A percentile compares a stretch with the other conserved stretches of the same genome.
phyloP scores from a whole-genome alignment of 2,888 invertebrate species.

The Lasioglossum oenotherae region DNA sequence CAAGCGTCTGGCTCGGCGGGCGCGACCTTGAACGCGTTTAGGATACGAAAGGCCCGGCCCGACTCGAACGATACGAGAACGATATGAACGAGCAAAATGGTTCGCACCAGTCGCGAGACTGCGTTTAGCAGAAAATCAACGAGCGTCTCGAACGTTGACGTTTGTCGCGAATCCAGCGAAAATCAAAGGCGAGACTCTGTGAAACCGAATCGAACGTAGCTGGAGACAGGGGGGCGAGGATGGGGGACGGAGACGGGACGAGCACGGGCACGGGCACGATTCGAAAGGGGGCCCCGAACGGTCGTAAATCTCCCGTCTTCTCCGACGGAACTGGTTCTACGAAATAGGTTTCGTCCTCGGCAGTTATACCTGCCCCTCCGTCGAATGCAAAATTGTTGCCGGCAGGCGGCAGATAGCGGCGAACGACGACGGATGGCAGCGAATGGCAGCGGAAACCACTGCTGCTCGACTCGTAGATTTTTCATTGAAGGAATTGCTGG shows the following conservation, averaged over 20 bases:
- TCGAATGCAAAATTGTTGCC: slow-evolving; percentile 77
- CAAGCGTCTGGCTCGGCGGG: not conserved
- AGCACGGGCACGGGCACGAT: slow-evolving; percentile 24
- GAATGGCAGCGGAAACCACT: not conserved
- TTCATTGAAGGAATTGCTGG: not conserved
- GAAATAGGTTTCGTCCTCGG: slow-evolving; percentile 79
- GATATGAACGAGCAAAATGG: not conserved
- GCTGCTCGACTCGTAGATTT: not conserved
- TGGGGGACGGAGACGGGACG: not conserved
- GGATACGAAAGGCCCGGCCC: not conserved
- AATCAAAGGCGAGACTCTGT: not conserved
- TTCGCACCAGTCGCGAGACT: not conserved
- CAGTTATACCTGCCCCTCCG: slow-evolving; percentile 76
- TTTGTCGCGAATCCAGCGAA: not conserved
- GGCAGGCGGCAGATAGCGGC: slow-evolving; percentile 36
- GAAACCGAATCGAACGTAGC: slow-evolving; percentile 23
- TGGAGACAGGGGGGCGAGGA: not conserved
- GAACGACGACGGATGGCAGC: not conserved
- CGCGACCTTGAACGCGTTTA: slow-evolving; percentile 5
- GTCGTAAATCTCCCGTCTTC: slow-evolving; percentile 80
- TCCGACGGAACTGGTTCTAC: slow-evolving; percentile 82
- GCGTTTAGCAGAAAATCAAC: not conserved
- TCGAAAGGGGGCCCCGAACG: slow-evolving; percentile 68
- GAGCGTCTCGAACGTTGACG: not conserved
- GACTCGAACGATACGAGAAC: not conserved